Percentiles rank a stretch among this genome's conserved stretches.
Conservation (phyloP, 2,113 vertebrate species). For the Pycnonotus jocosus region DNA sequence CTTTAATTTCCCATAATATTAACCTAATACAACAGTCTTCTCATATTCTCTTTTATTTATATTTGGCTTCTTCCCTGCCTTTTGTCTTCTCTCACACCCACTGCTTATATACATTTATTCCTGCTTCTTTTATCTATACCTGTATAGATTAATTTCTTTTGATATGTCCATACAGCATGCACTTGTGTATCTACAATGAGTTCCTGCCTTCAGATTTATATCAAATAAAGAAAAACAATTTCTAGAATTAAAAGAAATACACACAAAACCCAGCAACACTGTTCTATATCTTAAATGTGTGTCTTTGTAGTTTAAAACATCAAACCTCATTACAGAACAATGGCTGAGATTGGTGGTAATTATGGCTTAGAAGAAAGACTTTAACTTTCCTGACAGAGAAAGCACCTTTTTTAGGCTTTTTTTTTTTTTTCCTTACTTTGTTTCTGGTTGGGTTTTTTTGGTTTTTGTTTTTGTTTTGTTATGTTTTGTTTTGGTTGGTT, state of each 20-base stretch:
- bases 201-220: slow-evolving; percentile 13
- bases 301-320: slow-evolving; percentile 32
- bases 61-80: background rate
- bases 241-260: slow-evolving; percentile 2
- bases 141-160: slow-evolving; percentile 40
- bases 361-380: slow-evolving; percentile 18
- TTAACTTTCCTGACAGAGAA: background rate
- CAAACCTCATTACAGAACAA: slow-evolving; percentile 33
- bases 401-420: background rate
- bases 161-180: slow-evolving; percentile 5
- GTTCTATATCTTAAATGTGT: background rate
- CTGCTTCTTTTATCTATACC: slow-evolving; percentile 28
- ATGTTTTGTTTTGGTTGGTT: too few species aligned
- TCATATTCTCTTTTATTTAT: background rate
- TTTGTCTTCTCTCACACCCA: background rate
- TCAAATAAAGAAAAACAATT: background rate
- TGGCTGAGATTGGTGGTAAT: background rate
- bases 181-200: background rate
- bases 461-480: too few species aligned
- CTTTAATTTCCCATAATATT: slow-evolving; percentile 6
- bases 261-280: background rate
- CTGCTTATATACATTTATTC: background rate
- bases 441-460: background rate
- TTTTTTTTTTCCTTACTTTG: too few species aligned
- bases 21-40: background rate